Evolutionary conservation across 2,113 vertebrate genomes (phyloP).

Genomic region (Salvelinus alpinus): DNA sequence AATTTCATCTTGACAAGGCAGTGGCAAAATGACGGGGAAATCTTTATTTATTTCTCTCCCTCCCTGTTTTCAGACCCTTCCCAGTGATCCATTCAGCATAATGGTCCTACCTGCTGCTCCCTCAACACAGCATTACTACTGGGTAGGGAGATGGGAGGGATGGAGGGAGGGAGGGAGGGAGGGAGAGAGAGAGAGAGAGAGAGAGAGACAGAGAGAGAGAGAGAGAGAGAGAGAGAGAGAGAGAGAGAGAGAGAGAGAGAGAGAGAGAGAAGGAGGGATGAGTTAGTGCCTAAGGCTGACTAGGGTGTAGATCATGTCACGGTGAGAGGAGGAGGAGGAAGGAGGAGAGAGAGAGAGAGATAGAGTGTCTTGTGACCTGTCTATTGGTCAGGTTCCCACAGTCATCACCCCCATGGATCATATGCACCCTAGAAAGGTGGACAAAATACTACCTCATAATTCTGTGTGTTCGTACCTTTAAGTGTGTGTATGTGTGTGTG

Average conservation of each 20-base stretch:
- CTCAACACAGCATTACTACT: conserved; percentile 62
- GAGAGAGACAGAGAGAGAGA: conserved; percentile 7
- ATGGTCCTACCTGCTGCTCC: conserved; percentile 87
- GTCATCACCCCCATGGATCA: conserved; percentile 66
- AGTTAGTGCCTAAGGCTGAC: too few species aligned
- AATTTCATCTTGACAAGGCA: too few species aligned
- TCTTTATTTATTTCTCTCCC: conserved; percentile 10
- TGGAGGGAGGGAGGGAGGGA: not conserved
- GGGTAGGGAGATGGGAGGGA: conserved; percentile 34
- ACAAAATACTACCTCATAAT: conserved; percentile 20
- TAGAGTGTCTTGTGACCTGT: conserved; percentile 72
- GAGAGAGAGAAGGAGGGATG: not conserved
- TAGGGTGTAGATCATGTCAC: conserved; percentile 15
- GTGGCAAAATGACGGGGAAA: too few species aligned
- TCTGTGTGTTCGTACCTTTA: conserved; percentile 50
- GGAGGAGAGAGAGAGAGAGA: conserved; percentile 62
- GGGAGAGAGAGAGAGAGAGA: conserved; percentile 15
- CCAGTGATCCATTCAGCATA: conserved; percentile 84
- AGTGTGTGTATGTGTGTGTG: conserved; percentile 74
- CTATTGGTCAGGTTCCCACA: conserved; percentile 67
- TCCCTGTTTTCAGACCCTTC: conserved; percentile 65
- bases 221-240: not conserved
- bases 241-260: too few species aligned
- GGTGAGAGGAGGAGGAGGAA: conserved; percentile 50
- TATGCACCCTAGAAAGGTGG: conserved; percentile 55